These are phyloP conservation scores for Paramormyrops kingsleyae DNA, from an alignment of 2,113 vertebrate species.

Conservation along the genomic window DNA sequence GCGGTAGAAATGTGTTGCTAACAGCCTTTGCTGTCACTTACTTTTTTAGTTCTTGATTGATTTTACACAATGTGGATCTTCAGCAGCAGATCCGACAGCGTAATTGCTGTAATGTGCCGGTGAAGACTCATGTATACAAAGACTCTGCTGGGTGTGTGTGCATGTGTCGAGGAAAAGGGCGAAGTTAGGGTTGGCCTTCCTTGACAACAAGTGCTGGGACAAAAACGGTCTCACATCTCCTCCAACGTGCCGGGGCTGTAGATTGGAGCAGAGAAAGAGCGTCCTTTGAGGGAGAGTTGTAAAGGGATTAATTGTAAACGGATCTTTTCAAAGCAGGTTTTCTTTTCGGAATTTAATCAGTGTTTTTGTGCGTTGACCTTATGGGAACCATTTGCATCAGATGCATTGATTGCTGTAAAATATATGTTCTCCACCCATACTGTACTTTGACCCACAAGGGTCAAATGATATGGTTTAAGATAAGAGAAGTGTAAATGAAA, in stretches of 20 bases:
- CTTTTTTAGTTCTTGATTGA: background rate
- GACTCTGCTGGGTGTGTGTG: background rate
- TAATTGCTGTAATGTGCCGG: background rate
- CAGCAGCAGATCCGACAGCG: background rate
- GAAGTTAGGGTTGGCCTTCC: background rate
- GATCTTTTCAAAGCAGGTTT: conserved; percentile 13
- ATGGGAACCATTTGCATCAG: background rate
- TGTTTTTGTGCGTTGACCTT: conserved; percentile 33
- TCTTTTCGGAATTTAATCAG: conserved; percentile 4
- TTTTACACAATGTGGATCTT: background rate
- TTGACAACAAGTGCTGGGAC: conserved; percentile 3
- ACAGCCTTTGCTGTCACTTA: background rate
- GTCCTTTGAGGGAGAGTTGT: background rate
- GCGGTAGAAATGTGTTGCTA: background rate
- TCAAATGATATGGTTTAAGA: background rate
- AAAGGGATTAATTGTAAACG: conserved; percentile 16
- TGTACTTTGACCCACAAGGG: background rate
- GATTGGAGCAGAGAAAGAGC: background rate
- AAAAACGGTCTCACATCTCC: conserved; percentile 4
- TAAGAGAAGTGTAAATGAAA: background rate
- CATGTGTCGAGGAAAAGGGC: background rate
- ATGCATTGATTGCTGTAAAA: conserved; percentile 7
- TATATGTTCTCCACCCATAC: background rate
- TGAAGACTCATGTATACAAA: background rate
- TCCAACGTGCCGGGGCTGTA: conserved; percentile 11